Evolutionary conservation across 35 echinoderm and acorn worm species (phyloP).

Genomic region (Acanthaster planci): DNA sequence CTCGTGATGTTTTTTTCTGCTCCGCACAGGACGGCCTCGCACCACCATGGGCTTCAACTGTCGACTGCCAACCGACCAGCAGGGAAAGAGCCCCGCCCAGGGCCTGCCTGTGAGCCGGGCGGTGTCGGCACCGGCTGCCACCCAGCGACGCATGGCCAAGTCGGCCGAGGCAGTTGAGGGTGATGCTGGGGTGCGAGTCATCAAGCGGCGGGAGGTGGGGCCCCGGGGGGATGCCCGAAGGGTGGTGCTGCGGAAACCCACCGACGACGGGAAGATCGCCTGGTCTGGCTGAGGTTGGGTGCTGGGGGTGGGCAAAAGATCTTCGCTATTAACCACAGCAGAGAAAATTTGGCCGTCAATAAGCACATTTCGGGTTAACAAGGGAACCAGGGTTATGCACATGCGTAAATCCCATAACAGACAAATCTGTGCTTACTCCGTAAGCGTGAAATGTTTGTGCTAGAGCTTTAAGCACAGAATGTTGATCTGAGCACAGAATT

Average conservation of each 20-base stretch:
- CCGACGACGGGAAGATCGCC: conserved; percentile 8
- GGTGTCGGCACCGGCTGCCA: conserved; percentile 45
- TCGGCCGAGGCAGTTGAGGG: background rate
- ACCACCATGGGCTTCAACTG: conserved; percentile 56
- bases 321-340: too few relatives aligned
- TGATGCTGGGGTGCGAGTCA: background rate
- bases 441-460: too few relatives aligned
- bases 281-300: background rate
- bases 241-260: background rate
- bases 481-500: too few relatives aligned
- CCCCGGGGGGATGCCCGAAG: background rate
- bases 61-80: conserved; percentile 8
- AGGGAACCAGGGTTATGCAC: too few relatives aligned
- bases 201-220: background rate
- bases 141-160: background rate
- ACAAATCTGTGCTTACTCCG: too few relatives aligned
- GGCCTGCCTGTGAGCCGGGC: conserved; percentile 12
- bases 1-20: background rate
- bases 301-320: too few relatives aligned
- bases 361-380: too few relatives aligned
- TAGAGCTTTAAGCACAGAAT: too few relatives aligned
- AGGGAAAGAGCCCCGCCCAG: background rate
- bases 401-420: too few relatives aligned
- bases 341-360: too few relatives aligned
- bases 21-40: conserved; percentile 22